A percentile compares a stretch with the other conserved stretches of the same genome.
These are phyloP conservation scores for Oreonectes daqikongensis DNA, from an alignment of 2,797 vertebrate species.

Conservation along the genomic window DNA sequence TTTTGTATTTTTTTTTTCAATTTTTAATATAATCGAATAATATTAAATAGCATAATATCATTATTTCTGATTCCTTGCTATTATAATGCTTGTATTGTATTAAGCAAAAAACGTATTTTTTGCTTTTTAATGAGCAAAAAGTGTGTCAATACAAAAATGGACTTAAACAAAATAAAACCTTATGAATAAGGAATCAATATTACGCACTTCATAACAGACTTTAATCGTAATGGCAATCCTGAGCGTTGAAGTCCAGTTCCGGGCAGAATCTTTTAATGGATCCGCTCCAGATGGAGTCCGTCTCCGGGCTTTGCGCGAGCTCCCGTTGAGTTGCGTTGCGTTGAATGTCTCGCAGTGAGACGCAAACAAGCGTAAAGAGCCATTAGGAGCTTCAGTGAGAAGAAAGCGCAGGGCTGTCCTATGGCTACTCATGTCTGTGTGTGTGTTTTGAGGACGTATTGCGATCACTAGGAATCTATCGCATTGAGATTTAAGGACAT, in stretches of 20 bases:
- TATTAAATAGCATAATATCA: too few species aligned
- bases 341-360: constrained; percentile 56
- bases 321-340: constrained; percentile 58
- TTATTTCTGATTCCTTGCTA: too few species aligned
- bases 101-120: too few species aligned
- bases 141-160: too few species aligned
- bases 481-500: constrained; percentile 33
- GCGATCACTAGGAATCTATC: constrained; percentile 47
- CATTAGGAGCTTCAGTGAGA: constrained; percentile 44
- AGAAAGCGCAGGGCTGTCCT: constrained; percentile 29
- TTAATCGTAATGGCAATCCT: background rate
- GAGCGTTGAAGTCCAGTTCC: constrained; percentile 36
- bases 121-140: too few species aligned
- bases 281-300: constrained; percentile 48
- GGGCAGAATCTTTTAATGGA: constrained; percentile 1
- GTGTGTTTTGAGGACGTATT: background rate
- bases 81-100: too few species aligned
- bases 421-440: too few species aligned
- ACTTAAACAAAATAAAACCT: too few species aligned
- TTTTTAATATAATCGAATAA: too few species aligned
- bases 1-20: too few species aligned
- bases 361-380: constrained; percentile 56
- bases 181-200: background rate
- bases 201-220: background rate
- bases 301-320: constrained; percentile 40